A percentile compares a stretch with the other conserved stretches of the same genome.
These are phyloP conservation scores for Oxycera nigricornis DNA, from an alignment of 2,888 invertebrate species.

Conservation along the genomic window DNA sequence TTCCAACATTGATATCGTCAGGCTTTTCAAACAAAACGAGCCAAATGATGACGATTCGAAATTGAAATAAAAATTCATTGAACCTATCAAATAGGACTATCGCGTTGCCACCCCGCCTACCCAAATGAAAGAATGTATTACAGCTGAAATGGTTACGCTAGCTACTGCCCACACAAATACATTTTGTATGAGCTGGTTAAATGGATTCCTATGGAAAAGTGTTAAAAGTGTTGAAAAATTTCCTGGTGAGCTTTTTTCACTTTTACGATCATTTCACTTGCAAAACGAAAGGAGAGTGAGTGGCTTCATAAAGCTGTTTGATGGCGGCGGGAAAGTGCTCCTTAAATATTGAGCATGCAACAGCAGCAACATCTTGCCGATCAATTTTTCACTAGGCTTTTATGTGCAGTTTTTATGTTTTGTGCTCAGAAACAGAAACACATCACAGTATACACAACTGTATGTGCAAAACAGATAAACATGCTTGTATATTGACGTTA, in stretches of 20 bases:
- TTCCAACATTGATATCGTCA: too few species aligned
- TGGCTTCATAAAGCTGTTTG: slow-evolving; percentile 28
- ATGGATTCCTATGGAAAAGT: slow-evolving; percentile 13
- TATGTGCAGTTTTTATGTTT: slow-evolving; percentile 11
- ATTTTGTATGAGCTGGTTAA: slow-evolving; percentile 20
- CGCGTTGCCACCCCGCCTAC: not conserved
- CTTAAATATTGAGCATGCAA: not conserved
- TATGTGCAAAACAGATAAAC: too few species aligned
- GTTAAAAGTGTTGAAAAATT: slow-evolving; percentile 24
- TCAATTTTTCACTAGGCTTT: slow-evolving; percentile 31
- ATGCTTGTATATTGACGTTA: too few species aligned
- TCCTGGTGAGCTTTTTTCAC: slow-evolving; percentile 12
- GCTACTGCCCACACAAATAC: slow-evolving; percentile 16
- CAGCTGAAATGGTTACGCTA: not conserved
- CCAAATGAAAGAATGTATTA: not conserved
- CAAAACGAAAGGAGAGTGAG: slow-evolving; percentile 33
- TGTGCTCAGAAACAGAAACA: not conserved
- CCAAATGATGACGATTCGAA: not conserved
- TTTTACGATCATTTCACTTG: slow-evolving; percentile 30
- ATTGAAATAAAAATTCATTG: not conserved
- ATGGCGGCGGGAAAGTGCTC: slow-evolving; percentile 23
- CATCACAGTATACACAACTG: too few species aligned
- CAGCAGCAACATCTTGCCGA: slow-evolving; percentile 10
- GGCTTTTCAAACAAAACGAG: not conserved
- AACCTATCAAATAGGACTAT: not conserved